phyloP scores from a whole-genome alignment of 2,113 vertebrate species.

The Rhadina sibilatrix region DNA sequence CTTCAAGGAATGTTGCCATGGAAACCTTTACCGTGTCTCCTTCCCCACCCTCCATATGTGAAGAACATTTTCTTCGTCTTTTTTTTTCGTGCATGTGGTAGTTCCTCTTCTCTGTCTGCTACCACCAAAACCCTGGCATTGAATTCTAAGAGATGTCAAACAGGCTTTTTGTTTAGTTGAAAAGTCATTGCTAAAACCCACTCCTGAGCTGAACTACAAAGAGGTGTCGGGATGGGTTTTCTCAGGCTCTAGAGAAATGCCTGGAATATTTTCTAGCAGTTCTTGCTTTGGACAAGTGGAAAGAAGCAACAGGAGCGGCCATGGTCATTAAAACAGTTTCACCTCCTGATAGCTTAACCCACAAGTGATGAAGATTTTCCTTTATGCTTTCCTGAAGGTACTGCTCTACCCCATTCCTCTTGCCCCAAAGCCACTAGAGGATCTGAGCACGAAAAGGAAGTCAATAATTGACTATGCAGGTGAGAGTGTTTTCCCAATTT shows the following conservation, averaged over 20 bases:
- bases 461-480: not conserved
- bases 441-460: not conserved
- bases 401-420: not conserved
- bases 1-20: conserved; percentile 74
- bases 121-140: not conserved
- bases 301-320: not conserved
- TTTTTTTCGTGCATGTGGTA: conserved; percentile 42
- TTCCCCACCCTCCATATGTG: conserved; percentile 52
- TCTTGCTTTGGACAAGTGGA: not conserved
- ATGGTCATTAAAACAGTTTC: not conserved
- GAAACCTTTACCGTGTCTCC: conserved; percentile 71
- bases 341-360: not conserved
- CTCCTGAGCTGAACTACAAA: not conserved
- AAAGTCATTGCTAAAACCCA: conserved; percentile 1
- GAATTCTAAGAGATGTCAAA: conserved; percentile 42
- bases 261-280: not conserved
- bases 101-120: conserved; percentile 57
- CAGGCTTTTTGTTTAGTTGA: conserved; percentile 37
- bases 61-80: conserved; percentile 59
- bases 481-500: not conserved
- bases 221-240: not conserved
- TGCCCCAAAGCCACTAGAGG: not conserved
- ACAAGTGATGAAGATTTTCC: not conserved
- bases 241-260: not conserved
- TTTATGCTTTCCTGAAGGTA: not conserved